phyloP scores from a whole-genome alignment of 1,140 invertebrate genomes.

The Drosophila dunni region DNA sequence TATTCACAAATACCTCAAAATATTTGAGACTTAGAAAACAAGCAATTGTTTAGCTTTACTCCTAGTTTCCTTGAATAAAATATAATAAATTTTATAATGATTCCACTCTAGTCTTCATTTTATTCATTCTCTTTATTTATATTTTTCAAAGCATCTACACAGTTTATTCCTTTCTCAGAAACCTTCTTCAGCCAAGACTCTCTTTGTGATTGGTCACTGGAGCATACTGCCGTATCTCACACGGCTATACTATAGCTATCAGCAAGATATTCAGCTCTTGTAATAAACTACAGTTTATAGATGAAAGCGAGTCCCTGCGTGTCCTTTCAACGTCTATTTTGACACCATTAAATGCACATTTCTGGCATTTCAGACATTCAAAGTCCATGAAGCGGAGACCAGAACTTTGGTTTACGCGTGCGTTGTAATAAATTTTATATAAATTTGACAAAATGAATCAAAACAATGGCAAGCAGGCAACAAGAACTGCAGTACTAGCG shows the following conservation, averaged over 20 bases:
- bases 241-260: slow-evolving; percentile 8
- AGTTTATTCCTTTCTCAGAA: background rate
- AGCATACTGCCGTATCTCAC: slow-evolving; percentile 30
- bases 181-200: background rate
- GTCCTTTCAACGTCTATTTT: slow-evolving; percentile 48
- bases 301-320: slow-evolving; percentile 6
- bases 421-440: slow-evolving; percentile 76
- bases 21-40: no score
- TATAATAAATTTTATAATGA: no score
- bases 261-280: slow-evolving; percentile 6
- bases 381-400: slow-evolving; percentile 7
- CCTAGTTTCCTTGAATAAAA: no score
- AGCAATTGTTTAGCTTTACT: no score
- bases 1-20: no score
- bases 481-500: slow-evolving; percentile 42
- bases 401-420: slow-evolving; percentile 38
- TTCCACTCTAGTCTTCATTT: no score
- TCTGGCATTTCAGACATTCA: slow-evolving; percentile 47
- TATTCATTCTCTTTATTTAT: background rate
- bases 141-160: background rate
- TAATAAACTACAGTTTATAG: slow-evolving; percentile 16
- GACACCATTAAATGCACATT: slow-evolving; percentile 73
- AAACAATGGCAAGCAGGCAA: slow-evolving; percentile 45
- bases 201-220: slow-evolving; percentile 20
- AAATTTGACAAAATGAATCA: slow-evolving; percentile 81